Conservation (phyloP, 2,113 vertebrate genomes). For the Plectropomus leopardus region DNA sequence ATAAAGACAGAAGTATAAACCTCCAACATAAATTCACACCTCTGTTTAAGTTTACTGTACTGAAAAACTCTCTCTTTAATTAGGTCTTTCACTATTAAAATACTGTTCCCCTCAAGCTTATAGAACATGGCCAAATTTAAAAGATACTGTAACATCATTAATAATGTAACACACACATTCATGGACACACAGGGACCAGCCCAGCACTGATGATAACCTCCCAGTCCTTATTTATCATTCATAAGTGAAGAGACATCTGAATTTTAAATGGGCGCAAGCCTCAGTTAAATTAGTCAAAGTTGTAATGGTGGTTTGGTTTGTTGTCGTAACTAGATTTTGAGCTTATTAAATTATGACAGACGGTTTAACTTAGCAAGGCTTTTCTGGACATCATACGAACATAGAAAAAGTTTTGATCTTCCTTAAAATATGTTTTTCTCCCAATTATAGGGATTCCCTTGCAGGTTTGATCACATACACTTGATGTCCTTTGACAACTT, state of each 20-base stretch:
- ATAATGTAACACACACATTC: slow-evolving; percentile 61
- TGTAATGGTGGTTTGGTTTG: slow-evolving; percentile 9
- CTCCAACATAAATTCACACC: slow-evolving; percentile 4
- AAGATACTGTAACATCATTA: slow-evolving; percentile 62
- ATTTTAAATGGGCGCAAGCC: slow-evolving; percentile 42
- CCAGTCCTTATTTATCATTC: slow-evolving; percentile 63
- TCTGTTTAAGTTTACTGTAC: slow-evolving; percentile 18
- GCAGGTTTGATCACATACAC: slow-evolving; percentile 15
- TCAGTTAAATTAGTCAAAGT: slow-evolving; percentile 45
- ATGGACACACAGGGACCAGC: slow-evolving; percentile 34
- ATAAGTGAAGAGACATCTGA: slow-evolving; percentile 51
- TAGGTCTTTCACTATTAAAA: slow-evolving; percentile 27
- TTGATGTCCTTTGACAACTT: slow-evolving; percentile 36
- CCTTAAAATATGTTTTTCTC: slow-evolving; percentile 5
- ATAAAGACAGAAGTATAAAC: not conserved
- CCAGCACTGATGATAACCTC: slow-evolving; percentile 58
- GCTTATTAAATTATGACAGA: slow-evolving; percentile 14
- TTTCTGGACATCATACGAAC: not conserved
- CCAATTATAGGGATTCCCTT: not conserved
- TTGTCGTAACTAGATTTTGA: slow-evolving; percentile 19
- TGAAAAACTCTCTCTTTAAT: slow-evolving; percentile 13
- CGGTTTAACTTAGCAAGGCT: not conserved
- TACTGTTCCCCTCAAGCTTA: not conserved
- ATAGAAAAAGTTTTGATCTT: slow-evolving; percentile 1
- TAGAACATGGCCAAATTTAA: slow-evolving; percentile 46